Percentiles rank a stretch among this genome's conserved stretches.
Conservation (phyloP, 2,797 vertebrate species). For the Peromyscus aztecus region DNA sequence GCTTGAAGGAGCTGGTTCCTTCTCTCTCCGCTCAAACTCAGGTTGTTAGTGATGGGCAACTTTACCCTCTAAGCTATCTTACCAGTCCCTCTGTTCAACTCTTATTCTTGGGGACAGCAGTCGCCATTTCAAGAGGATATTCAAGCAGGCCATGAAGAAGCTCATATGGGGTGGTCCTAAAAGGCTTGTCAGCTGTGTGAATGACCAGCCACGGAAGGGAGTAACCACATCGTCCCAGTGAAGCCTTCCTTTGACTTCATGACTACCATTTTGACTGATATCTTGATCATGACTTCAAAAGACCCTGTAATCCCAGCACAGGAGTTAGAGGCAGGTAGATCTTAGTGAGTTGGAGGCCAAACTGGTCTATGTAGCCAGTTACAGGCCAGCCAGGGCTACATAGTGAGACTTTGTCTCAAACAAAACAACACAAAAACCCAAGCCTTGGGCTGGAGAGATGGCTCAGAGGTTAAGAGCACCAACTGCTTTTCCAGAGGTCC, state of each 20-base stretch:
- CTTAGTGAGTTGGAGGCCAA: background rate
- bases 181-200: background rate
- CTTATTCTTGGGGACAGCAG: conserved; percentile 4
- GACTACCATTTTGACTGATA: background rate
- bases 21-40: background rate
- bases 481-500: too few relatives aligned
- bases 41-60: background rate
- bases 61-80: background rate
- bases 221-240: background rate
- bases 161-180: background rate
- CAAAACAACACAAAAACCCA: background rate
- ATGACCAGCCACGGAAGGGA: background rate
- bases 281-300: background rate
- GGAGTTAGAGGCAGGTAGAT: background rate
- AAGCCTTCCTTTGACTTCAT: conserved; percentile 3
- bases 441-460: too few relatives aligned
- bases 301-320: background rate
- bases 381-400: background rate
- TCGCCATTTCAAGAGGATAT: background rate
- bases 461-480: too few relatives aligned
- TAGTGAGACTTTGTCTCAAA: background rate
- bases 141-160: background rate
- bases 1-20: background rate
- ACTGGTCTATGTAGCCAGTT: background rate
- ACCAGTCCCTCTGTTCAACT: background rate